Conservation (phyloP, 2,888 invertebrate species). For the Trichopoda pennipes region DNA sequence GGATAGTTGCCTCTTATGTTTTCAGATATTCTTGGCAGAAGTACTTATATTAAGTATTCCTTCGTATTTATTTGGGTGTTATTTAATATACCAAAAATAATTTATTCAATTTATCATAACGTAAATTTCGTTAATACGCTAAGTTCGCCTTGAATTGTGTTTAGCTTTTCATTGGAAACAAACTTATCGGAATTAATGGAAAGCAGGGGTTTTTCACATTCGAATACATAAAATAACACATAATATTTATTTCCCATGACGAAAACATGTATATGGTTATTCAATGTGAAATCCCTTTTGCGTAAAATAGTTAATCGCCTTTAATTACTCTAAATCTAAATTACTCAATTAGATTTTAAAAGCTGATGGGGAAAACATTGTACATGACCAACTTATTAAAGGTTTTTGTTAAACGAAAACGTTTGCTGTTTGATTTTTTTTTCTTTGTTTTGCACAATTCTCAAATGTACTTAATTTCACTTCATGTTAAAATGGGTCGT, state of each 20-base stretch:
- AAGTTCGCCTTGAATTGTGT: neutral
- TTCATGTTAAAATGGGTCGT: constrained; percentile 46
- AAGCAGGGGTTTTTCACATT: neutral
- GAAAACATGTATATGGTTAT: neutral
- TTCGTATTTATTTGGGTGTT: too few species aligned
- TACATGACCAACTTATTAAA: constrained; percentile 23
- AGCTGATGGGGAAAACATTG: constrained; percentile 14
- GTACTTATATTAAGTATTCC: too few species aligned
- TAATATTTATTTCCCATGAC: neutral
- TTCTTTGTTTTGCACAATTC: constrained; percentile 14
- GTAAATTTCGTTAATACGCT: neutral
- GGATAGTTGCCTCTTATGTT: too few species aligned
- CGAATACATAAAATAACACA: neutral
- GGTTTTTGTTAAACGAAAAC: neutral
- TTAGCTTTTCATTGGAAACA: neutral
- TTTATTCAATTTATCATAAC: too few species aligned
- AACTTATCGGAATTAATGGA: neutral
- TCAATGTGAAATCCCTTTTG: constrained; percentile 23
- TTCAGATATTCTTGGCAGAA: too few species aligned
- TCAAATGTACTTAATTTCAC: constrained; percentile 32
- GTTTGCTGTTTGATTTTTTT: neutral
- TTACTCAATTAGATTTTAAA: constrained; percentile 19
- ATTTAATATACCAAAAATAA: too few species aligned
- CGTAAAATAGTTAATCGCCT: constrained; percentile 23
- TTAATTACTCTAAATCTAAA: constrained; percentile 42